These are phyloP conservation scores for Thymelicus lineola DNA, from an alignment of 2,888 invertebrate species.

Conservation along the genomic window DNA sequence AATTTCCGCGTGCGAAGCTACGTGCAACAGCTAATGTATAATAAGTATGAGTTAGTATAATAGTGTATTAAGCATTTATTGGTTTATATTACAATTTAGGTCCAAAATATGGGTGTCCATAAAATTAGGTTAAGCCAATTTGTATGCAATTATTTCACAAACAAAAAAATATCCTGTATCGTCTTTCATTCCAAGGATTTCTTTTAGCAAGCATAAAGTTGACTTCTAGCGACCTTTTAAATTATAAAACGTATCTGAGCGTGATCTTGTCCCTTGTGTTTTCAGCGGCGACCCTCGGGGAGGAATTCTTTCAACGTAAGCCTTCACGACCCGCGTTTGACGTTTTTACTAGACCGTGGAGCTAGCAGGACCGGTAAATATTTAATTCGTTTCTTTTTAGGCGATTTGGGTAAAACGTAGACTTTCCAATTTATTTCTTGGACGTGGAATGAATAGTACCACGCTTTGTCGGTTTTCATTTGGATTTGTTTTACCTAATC, in stretches of 20 bases:
- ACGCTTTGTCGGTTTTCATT: neutral
- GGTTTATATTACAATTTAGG: too few species aligned
- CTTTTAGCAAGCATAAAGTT: neutral
- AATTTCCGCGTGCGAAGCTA: too few species aligned
- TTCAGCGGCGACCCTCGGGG: neutral
- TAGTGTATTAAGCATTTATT: too few species aligned
- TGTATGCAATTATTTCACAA: too few species aligned
- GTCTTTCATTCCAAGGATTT: neutral
- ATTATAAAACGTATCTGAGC: neutral
- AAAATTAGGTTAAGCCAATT: too few species aligned
- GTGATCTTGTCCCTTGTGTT: slow-evolving; percentile 1
- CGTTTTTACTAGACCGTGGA: neutral
- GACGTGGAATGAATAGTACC: neutral
- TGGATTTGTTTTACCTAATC: too few species aligned
- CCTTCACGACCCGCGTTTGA: neutral
- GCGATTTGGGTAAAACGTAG: neutral
- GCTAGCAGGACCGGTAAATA: slow-evolving; percentile 4
- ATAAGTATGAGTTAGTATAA: too few species aligned
- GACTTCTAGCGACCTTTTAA: slow-evolving; percentile 1
- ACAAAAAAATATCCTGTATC: too few species aligned
- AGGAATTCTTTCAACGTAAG: slow-evolving; percentile 2
- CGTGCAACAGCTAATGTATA: too few species aligned
- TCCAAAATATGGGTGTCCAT: too few species aligned
- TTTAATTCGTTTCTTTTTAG: slow-evolving; percentile 12
- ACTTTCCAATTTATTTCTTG: slow-evolving; percentile 15